Base-by-base conservation (phyloP, 2,888 invertebrate genomes). In the Campoletis raptor region DNA sequence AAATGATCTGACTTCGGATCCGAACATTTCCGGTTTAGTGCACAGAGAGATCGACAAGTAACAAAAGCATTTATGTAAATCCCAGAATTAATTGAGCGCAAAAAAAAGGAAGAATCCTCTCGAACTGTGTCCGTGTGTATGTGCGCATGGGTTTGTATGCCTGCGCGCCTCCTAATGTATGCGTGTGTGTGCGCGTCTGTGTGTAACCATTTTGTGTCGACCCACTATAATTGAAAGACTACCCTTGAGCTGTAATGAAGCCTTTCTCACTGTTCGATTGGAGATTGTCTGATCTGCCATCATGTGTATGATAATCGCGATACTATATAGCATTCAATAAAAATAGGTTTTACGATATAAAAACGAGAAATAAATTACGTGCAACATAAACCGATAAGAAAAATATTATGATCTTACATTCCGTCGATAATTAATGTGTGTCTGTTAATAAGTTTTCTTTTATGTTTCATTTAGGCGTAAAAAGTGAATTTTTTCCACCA, bases 61-160 rank as follows among this genome's bases (percentile, higher is more conserved):
- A 80, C 76, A 61, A 66, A 66, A 69, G 77, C 76, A 10, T 67
- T 83, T 86, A 67, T 86, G 79, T 54, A 83, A 86, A 83, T 77
- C 48, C 30, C 24, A 76, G 21, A 30, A 73, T 67, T 67, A 81
- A 74, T 74, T 64, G 12, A 73, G 72, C 21, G 66, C n/a, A 64
- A 21, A 57, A 54, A 24, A 72, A 81, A 40, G 36, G n/a, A 37
- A 54, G 74, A 73, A 81, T 61, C 24, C 21, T 37, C 42, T 61
- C 15, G 30, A n/a, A 42, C 9, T 18, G 18, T 48, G 64, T 45
- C 45, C 30, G 54, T 57, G 7, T 52, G 40, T 24, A 54, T 30
- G 30, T 30, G 30, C 30, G 52, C n/a, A 10, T 30, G 30, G 30
- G 30, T 30, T 30, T 15, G n/a, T n/a, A 9, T n/a, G 15, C 30